Conservation (phyloP, 2,888 invertebrate genomes). For the Strigamia transsilvanica region DNA sequence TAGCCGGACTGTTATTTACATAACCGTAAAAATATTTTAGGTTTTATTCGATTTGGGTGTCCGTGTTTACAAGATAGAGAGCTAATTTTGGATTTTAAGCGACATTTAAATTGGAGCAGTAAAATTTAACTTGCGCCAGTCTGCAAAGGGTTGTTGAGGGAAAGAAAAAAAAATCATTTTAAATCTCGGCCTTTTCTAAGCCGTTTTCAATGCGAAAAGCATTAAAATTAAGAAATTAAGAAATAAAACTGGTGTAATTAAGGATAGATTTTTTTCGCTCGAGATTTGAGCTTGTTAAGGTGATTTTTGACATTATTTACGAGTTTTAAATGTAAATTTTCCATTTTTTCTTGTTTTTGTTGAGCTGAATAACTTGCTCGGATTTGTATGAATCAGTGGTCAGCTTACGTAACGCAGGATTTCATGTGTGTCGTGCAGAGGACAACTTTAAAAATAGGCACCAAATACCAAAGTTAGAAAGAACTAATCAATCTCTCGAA, state of each 20-base stretch:
- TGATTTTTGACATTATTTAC: too few relatives aligned
- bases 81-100: slow-evolving; percentile 11
- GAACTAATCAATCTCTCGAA: background rate
- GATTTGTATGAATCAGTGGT: too few relatives aligned
- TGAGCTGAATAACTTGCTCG: too few relatives aligned
- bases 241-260: background rate
- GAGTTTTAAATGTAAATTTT: too few relatives aligned
- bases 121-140: background rate
- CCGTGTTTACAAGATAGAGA: background rate
- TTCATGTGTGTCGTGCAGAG: too few relatives aligned
- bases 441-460: too few relatives aligned
- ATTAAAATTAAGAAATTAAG: background rate
- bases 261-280: background rate
- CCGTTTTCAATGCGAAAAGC: background rate
- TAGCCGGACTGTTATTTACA: background rate
- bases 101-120: slow-evolving; percentile 2
- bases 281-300: too few relatives aligned
- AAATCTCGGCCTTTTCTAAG: background rate
- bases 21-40: slow-evolving; percentile 10
- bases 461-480: background rate
- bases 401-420: too few relatives aligned
- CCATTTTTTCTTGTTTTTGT: too few relatives aligned
- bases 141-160: background rate
- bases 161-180: background rate
- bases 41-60: background rate